Evolutionary conservation across 2,113 vertebrate genomes (phyloP).

Genomic region (Malaclemys terrapin): DNA sequence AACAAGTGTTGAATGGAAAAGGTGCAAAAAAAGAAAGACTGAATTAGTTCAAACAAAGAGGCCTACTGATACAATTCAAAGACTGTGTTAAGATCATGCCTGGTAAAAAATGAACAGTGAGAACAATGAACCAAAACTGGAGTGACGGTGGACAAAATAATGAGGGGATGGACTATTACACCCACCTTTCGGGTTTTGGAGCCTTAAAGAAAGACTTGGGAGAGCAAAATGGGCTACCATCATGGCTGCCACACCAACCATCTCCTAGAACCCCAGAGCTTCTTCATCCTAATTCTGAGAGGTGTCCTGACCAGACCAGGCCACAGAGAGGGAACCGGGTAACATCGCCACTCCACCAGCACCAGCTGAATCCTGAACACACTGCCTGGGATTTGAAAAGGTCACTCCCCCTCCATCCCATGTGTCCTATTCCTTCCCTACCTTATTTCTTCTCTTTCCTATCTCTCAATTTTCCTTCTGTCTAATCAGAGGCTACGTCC

Average conservation of each 20-base stretch:
- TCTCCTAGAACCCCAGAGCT: neutral
- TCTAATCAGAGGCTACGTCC: too few species aligned
- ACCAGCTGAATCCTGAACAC: neutral
- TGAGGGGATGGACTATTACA: too few species aligned
- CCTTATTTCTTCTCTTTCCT: neutral
- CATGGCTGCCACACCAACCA: too few species aligned
- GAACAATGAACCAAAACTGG: neutral
- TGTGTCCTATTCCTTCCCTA: neutral
- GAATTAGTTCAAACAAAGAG: neutral
- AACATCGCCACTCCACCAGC: neutral
- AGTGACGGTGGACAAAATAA: neutral
- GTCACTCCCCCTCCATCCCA: neutral
- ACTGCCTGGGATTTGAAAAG: neutral
- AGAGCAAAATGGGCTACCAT: neutral
- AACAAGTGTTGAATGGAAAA: neutral
- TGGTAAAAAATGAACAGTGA: neutral
- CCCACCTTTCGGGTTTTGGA: neutral
- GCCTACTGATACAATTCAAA: neutral
- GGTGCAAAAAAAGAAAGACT: neutral
- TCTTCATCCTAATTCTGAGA: neutral
- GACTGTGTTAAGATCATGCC: neutral
- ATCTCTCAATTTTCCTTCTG: neutral
- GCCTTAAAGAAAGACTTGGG: neutral
- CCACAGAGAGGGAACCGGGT: neutral
- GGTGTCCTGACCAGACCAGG: neutral